Base-by-base conservation (phyloP, 2,888 invertebrate species). In the Lasioglossum lativentre region DNA sequence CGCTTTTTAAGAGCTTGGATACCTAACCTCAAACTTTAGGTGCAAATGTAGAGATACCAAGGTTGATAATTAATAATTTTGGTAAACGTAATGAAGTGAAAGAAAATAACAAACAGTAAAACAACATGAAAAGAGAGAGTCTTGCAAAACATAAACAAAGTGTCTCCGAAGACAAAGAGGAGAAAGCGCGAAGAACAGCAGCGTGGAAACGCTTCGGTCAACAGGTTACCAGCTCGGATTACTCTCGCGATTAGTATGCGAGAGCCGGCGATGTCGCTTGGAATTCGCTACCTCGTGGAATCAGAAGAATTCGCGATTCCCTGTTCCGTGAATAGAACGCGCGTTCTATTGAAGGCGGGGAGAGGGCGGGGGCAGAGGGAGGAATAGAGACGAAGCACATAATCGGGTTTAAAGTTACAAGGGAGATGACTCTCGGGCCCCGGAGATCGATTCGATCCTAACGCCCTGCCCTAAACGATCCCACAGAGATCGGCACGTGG, bases 401-500 rank as follows among this genome's bases (percentile, higher is more conserved):
- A 78, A 75, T 83, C 75, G 77, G 42, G 85, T 85, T 85, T 84
- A 79, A 86, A 85, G 75, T 86, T 74, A 83, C 77, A 52, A 59
- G 59, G 42, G 76, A 59, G 63, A 68, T 42, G 82, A 75, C 56
- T 34, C 40, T 59, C 27, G 59, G 27, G 8, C 52, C 42, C 56
- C n/a, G 81, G 82, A 87, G 88, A 89, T 83, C 83, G 88, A 91
- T 92, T 89, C 87, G 91, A 91, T 92, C 92, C 86, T 87, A 90
- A 91, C 92, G 90, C 92, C 92, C 91, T 90, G 87, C 85, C 90
- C 90, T 86, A 92, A 93, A 92, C 91, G 92, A 94, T 93, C 93
- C 92, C 94, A 94, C 93, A 93, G 93, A 93, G 93, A 94, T 92
- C 92, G 94, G 92, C 94, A 95, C 95, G 95, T 94, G 95, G 91